Conservation (phyloP, 2,797 vertebrate species). For the Cheirogaleus major region DNA sequence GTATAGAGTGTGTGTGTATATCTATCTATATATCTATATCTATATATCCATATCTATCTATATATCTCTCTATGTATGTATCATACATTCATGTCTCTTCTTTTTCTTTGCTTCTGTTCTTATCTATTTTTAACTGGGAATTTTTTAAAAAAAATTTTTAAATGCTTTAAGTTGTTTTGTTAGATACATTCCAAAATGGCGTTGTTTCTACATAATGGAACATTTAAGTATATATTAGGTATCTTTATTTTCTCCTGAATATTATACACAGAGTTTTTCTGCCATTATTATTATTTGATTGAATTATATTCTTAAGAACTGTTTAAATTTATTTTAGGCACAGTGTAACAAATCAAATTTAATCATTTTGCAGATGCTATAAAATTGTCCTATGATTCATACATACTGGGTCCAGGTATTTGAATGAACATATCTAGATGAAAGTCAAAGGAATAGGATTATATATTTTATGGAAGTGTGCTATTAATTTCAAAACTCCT, state of each 20-base stretch:
- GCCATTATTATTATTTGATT: background rate
- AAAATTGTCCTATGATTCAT: background rate
- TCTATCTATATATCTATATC: background rate
- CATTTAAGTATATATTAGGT: conserved; percentile 44
- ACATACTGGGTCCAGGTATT: background rate
- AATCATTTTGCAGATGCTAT: conserved; percentile 14
- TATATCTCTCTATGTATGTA: background rate
- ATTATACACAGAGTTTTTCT: background rate
- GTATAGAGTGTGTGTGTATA: background rate
- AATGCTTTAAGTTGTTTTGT: background rate
- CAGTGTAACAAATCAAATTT: background rate
- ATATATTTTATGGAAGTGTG: background rate
- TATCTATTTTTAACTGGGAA: background rate
- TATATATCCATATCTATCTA: background rate
- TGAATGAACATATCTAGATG: background rate
- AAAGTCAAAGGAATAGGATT: background rate
- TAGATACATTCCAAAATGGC: background rate
- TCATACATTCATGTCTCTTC: background rate
- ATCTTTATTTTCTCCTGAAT: conserved; percentile 61
- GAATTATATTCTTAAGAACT: background rate
- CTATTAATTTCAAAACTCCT: background rate
- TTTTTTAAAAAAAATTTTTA: background rate
- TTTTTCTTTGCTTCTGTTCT: background rate
- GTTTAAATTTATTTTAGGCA: background rate
- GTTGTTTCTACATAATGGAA: conserved; percentile 50